Evolutionary conservation across 2,888 invertebrate genomes (phyloP).

Genomic region (Spodoptera picta): DNA sequence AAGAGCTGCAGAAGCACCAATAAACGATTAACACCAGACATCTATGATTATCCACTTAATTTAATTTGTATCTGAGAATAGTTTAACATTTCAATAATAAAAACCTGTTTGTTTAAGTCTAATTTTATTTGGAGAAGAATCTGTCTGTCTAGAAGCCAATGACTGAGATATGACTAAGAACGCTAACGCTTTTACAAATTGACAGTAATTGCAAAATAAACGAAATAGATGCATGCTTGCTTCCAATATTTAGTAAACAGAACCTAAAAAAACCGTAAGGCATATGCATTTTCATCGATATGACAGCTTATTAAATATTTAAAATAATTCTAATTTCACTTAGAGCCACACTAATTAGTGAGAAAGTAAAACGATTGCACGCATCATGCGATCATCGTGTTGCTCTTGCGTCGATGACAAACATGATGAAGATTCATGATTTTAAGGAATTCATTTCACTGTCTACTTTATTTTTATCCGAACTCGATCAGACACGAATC

Average conservation of each 20-base stretch:
- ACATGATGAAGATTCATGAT: slow-evolving; percentile 7
- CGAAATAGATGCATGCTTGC: too few relatives aligned
- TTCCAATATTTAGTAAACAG: too few relatives aligned
- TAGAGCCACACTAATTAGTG: slow-evolving; percentile 28
- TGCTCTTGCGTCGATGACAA: slow-evolving; percentile 20
- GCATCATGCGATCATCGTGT: slow-evolving; percentile 25
- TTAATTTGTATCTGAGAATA: slow-evolving; percentile 13
- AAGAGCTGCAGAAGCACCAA: slow-evolving; percentile 1
- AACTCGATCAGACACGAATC: too few relatives aligned
- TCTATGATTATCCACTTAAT: slow-evolving; percentile 14
- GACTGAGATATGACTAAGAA: slow-evolving; percentile 5
- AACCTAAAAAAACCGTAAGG: too few relatives aligned
- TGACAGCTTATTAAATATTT: too few relatives aligned
- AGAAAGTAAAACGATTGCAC: slow-evolving; percentile 38
- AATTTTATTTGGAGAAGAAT: slow-evolving; percentile 4
- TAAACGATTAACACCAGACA: slow-evolving; percentile 9
- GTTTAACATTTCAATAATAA: background rate
- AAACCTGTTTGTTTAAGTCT: slow-evolving; percentile 28
- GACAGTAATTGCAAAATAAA: too few relatives aligned
- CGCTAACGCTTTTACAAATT: too few relatives aligned
- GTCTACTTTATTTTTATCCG: too few relatives aligned
- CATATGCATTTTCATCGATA: too few relatives aligned
- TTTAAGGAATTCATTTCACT: background rate
- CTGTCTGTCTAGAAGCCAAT: slow-evolving; percentile 21
- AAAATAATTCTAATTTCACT: slow-evolving; percentile 36